Percentiles rank a stretch among this genome's conserved stretches.
phyloP scores from a whole-genome alignment of 2,888 invertebrate species.

The Pristionchus fissidentatus region DNA sequence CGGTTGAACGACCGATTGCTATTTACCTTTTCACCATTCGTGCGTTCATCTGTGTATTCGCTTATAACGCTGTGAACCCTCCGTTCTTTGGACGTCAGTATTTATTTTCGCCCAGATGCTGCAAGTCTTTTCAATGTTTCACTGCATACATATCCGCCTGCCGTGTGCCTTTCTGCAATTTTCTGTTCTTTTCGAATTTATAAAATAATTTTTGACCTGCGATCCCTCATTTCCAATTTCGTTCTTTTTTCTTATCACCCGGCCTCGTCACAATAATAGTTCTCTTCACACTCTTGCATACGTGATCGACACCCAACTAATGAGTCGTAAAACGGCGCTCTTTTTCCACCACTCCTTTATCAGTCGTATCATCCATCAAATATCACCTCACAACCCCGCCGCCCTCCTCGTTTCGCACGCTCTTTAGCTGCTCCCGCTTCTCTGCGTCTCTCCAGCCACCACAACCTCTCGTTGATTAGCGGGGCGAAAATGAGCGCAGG shows the following conservation, averaged over 20 bases:
- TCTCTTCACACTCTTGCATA: not conserved
- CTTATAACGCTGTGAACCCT: too few relatives aligned
- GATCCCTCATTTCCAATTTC: not conserved
- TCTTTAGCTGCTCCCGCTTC: not conserved
- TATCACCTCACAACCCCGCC: not conserved
- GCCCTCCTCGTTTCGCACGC: not conserved
- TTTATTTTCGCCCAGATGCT: too few relatives aligned
- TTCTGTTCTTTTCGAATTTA: not conserved
- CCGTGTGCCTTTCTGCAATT: not conserved
- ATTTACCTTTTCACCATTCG: too few relatives aligned
- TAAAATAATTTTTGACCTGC: not conserved
- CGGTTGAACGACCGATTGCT: constrained; percentile 7
- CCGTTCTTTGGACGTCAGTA: too few relatives aligned
- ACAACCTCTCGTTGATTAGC: constrained; percentile 13
- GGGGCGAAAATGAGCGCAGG: not conserved
- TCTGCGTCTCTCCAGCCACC: not conserved
- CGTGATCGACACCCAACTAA: not conserved
- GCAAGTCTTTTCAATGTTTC: too few relatives aligned
- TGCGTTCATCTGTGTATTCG: too few relatives aligned
- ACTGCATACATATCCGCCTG: not conserved
- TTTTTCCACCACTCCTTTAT: not conserved
- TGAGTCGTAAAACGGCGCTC: constrained; percentile 26
- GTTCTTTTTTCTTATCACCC: constrained; percentile 22
- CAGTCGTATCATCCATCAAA: constrained; percentile 30
- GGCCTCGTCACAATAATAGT: not conserved